These are phyloP conservation scores for Ectemnius continuus DNA, from an alignment of 2,888 invertebrate genomes.

Conservation along the genomic window DNA sequence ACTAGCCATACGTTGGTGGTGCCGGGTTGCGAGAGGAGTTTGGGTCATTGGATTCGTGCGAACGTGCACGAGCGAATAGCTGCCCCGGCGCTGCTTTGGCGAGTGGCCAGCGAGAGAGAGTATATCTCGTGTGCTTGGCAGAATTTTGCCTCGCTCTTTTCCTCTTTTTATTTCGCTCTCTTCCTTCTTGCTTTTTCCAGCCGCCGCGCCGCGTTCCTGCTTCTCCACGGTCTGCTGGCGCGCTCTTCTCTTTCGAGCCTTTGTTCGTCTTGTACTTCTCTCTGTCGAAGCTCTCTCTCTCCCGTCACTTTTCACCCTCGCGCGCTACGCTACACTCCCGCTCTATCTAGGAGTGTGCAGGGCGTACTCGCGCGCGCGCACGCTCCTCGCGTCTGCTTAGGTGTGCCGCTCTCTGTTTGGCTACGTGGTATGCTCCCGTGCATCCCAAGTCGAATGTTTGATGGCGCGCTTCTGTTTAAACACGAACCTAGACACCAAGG, in stretches of 20 bases:
- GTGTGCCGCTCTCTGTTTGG: constrained; percentile 49
- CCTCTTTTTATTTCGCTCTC: background rate
- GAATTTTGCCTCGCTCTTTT: constrained; percentile 57
- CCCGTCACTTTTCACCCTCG: constrained; percentile 21
- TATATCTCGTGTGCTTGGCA: constrained; percentile 70
- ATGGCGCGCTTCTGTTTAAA: constrained; percentile 62
- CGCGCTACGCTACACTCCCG: background rate
- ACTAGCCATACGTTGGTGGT: constrained; percentile 44
- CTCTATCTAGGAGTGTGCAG: constrained; percentile 22
- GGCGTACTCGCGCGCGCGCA: constrained; percentile 48
- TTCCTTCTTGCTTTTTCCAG: constrained; percentile 4
- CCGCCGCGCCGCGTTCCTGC: background rate
- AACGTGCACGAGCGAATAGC: constrained; percentile 60
- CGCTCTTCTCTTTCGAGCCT: background rate
- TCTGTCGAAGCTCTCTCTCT: constrained; percentile 16
- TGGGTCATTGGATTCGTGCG: constrained; percentile 43
- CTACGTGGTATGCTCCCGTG: constrained; percentile 61
- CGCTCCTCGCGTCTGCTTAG: constrained; percentile 49
- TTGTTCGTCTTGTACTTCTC: constrained; percentile 17
- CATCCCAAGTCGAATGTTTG: constrained; percentile 67
- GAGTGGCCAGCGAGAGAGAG: constrained; percentile 63
- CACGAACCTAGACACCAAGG: constrained; percentile 49
- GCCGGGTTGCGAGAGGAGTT: constrained; percentile 41
- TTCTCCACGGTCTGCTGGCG: background rate
- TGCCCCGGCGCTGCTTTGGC: constrained; percentile 66